Evolutionary conservation across 1,140 invertebrate species (phyloP), one percentile per base, ranked within the genome.

Genomic region (Eufriesea mexicana): DNA sequence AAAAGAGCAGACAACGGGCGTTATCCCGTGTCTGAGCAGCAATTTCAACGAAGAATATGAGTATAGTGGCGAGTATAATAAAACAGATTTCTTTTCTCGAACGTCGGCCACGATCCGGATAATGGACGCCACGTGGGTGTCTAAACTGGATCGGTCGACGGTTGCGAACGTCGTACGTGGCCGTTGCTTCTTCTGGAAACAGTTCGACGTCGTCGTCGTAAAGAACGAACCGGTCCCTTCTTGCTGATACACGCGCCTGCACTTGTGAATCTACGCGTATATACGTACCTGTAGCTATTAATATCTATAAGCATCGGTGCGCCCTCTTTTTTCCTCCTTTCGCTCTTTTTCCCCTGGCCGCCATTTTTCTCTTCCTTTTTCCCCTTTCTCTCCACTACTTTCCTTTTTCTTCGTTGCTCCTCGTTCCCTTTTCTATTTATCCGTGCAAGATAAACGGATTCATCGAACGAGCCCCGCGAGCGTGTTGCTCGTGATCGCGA

Each of bases 201-300:
- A 80, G 55, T 54, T 87, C 80, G 75, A 79, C 79, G 72, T 28
- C 25, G 18, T 54, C 47, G 66, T 83, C 86, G 71, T 74, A 84
- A 88, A 86, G 83, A 66, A 57, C 59, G 76, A 79, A 86, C 84
- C 86, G 85, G 84, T 86, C 86, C 57, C n/a, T 51, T 70, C 45
- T 49, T 79, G n/a, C 49, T 62, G 72, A 89, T 78, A 72, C 73
- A 67, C 83, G 86, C 57, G 61, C 68, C 61, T 59, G 62, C 84
- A 86, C 83, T 74, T 59, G 75, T 77, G 74, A 49, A 55, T 73
- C 62, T 35, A 72, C 67, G 59, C 28, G 42, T 71, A 80, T 70
- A 9, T 12, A 23, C 35, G 10, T 45, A n/a, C 61, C 2, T 51
- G 45, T 2, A 45, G 45, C 59, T 75, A 73, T 59, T 78, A 72